A percentile compares a stretch with the other conserved stretches of the same genome.
Evolutionary conservation across 2,888 invertebrate genomes (phyloP).

Genomic region (Epirrita christyi): DNA sequence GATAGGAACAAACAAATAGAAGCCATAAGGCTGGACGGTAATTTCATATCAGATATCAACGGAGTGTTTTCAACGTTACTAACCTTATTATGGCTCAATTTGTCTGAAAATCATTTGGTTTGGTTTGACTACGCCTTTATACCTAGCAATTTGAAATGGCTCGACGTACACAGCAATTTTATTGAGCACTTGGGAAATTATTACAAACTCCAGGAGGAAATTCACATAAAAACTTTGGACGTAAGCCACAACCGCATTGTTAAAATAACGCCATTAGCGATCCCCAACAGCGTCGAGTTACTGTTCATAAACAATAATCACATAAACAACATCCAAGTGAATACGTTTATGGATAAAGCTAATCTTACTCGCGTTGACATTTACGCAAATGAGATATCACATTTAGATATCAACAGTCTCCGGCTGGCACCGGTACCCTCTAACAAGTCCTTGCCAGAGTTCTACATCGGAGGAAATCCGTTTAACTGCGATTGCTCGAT

Average conservation of each 20-base stretch:
- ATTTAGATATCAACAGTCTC: slow-evolving; percentile 92
- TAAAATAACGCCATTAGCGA: slow-evolving; percentile 91
- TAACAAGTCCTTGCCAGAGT: slow-evolving; percentile 92
- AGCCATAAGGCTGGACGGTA: slow-evolving; percentile 94
- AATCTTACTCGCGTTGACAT: slow-evolving; percentile 95
- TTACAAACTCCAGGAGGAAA: slow-evolving; percentile 92
- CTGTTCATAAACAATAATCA: slow-evolving; percentile 96
- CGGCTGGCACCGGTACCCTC: slow-evolving; percentile 90
- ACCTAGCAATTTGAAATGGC: slow-evolving; percentile 94
- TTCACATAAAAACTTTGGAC: slow-evolving; percentile 92
- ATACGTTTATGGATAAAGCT: slow-evolving; percentile 93
- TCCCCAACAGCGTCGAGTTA: slow-evolving; percentile 94
- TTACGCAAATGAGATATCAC: slow-evolving; percentile 94
- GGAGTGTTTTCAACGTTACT: slow-evolving; percentile 93
- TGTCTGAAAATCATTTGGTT: slow-evolving; percentile 95
- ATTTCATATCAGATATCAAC: slow-evolving; percentile 94
- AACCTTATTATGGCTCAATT: slow-evolving; percentile 93
- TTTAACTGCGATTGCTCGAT: slow-evolving; percentile 97
- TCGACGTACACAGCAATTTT: slow-evolving; percentile 95
- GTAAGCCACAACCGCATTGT: slow-evolving; percentile 95
- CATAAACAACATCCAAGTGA: slow-evolving; percentile 91
- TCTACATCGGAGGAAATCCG: slow-evolving; percentile 96
- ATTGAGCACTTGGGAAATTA: slow-evolving; percentile 95
- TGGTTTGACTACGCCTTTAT: slow-evolving; percentile 97
- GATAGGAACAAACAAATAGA: slow-evolving; percentile 92